Evolutionary conservation across 2,888 invertebrate species (phyloP).

Genomic region (Tubulanus polymorphus): DNA sequence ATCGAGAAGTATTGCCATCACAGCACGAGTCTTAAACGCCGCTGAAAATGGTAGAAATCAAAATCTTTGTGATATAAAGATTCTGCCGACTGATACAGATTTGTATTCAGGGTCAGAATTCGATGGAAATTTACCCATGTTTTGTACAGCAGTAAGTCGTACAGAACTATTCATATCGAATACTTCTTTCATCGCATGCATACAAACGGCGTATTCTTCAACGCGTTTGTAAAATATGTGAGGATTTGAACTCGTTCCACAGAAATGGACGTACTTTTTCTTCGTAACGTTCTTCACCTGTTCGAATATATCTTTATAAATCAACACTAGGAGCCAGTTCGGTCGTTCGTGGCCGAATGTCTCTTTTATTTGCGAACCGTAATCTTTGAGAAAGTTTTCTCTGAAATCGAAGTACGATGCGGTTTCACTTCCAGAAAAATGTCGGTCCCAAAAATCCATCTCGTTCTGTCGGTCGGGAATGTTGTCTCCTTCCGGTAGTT

Average conservation of each 20-base stretch:
- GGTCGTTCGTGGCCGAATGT: conserved; percentile 23
- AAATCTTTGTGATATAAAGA: too few relatives aligned
- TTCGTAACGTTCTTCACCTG: conserved; percentile 20
- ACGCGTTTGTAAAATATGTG: conserved; percentile 34
- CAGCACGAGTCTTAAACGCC: conserved; percentile 33
- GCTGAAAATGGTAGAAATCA: conserved; percentile 15
- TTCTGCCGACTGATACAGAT: too few relatives aligned
- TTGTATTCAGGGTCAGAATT: too few relatives aligned
- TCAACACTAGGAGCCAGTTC: conserved; percentile 29
- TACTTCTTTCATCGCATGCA: conserved; percentile 37
- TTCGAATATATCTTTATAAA: conserved; percentile 35
- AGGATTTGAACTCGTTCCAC: conserved; percentile 20
- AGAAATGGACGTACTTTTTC: conserved; percentile 25
- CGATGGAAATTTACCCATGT: conserved; percentile 35
- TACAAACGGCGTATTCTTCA: conserved; percentile 36
- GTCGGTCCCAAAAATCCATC: conserved; percentile 36
- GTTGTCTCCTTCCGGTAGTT: neutral
- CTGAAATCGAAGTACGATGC: conserved; percentile 29
- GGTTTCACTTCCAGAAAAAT: conserved; percentile 25
- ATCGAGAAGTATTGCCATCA: conserved; percentile 27
- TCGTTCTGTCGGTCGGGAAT: neutral
- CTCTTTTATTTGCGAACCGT: conserved; percentile 25
- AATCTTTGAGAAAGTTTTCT: conserved; percentile 32
- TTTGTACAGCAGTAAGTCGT: conserved; percentile 36
- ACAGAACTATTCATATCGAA: conserved; percentile 38